A percentile compares a stretch with the other conserved stretches of the same genome.
These are phyloP conservation scores for Ctenicera cuprea DNA, from an alignment of 2,888 invertebrate genomes.

Conservation along the genomic window DNA sequence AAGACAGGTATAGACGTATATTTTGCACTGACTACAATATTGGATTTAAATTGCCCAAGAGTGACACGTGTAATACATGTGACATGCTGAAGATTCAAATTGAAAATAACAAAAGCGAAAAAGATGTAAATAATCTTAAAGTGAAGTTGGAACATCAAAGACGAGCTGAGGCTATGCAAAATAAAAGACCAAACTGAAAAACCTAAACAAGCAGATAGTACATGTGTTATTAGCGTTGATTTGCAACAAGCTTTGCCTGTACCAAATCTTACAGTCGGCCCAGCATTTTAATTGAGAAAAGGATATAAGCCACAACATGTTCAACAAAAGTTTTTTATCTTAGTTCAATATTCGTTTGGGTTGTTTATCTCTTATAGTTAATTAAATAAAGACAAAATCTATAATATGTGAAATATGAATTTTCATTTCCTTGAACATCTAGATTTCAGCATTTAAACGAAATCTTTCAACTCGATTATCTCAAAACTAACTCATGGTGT, in stretches of 20 bases:
- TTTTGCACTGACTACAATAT: slow-evolving; percentile 56
- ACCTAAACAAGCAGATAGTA: slow-evolving; percentile 1
- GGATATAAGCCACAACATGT: no score
- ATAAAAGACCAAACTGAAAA: slow-evolving; percentile 31
- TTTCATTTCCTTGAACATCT: no score
- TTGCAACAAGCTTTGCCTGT: slow-evolving; percentile 56
- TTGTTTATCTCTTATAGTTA: no score
- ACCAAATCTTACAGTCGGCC: slow-evolving; percentile 50
- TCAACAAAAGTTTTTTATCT: no score
- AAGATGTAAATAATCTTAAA: not conserved
- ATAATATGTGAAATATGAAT: no score
- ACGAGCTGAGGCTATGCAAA: slow-evolving; percentile 48
- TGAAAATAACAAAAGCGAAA: not conserved
- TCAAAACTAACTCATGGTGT: no score
- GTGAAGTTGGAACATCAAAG: not conserved
- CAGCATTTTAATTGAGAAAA: slow-evolving; percentile 57
- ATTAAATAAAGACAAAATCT: no score
- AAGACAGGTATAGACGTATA: slow-evolving; percentile 49
- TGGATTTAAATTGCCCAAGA: slow-evolving; percentile 56
- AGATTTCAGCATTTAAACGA: no score
- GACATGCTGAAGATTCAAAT: slow-evolving; percentile 32
- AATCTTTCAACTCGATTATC: no score
- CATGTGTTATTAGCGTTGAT: slow-evolving; percentile 51
- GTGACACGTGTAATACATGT: slow-evolving; percentile 54
- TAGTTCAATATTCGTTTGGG: no score